phyloP scores from a whole-genome alignment of 2,888 invertebrate species.

The Dasypolia templi region DNA sequence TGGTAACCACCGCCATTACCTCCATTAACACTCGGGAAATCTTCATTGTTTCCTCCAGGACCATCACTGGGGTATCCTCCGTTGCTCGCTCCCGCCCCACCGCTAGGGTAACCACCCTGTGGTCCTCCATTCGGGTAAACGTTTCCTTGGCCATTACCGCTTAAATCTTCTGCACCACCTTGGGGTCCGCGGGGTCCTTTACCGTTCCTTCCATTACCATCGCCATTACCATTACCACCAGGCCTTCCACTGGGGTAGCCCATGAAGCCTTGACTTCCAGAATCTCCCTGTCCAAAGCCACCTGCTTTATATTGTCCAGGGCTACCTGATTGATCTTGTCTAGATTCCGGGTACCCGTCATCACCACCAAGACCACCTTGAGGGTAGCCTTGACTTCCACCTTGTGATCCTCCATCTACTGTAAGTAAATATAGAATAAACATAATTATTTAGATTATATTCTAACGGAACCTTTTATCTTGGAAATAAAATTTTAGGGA shows the following conservation, averaged over 20 bases:
- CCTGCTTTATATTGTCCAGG: constrained; percentile 68
- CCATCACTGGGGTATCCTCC: constrained; percentile 49
- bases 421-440: background rate
- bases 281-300: constrained; percentile 62
- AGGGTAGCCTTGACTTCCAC: constrained; percentile 75
- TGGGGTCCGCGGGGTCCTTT: constrained; percentile 37
- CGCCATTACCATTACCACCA: constrained; percentile 64
- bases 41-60: constrained; percentile 44
- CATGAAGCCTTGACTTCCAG: constrained; percentile 60
- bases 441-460: background rate
- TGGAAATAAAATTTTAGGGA: background rate
- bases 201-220: constrained; percentile 44
- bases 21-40: constrained; percentile 30
- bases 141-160: constrained; percentile 46
- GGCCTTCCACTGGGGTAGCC: constrained; percentile 74
- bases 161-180: constrained; percentile 47
- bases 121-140: constrained; percentile 58
- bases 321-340: constrained; percentile 56
- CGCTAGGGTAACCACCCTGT: constrained; percentile 59
- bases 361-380: constrained; percentile 68
- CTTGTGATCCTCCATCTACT: constrained; percentile 65
- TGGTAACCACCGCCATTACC: constrained; percentile 66
- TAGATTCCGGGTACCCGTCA: constrained; percentile 68
- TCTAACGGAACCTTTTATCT: background rate
- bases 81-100: constrained; percentile 54